phyloP scores from a whole-genome alignment of 2,113 vertebrate genomes.

The Ptychochromis oligacanthus region DNA sequence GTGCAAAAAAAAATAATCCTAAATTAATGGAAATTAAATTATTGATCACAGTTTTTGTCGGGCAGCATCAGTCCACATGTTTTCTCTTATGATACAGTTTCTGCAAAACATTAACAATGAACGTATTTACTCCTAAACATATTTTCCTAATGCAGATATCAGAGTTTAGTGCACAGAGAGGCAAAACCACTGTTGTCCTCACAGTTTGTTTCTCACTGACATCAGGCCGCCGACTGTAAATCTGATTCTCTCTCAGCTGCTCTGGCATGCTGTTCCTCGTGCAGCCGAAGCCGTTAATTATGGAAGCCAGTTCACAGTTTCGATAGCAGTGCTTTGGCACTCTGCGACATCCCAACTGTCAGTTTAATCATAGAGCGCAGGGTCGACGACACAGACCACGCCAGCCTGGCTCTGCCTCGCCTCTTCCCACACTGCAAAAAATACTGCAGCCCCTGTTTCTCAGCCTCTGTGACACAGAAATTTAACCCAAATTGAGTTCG shows the following conservation, averaged over 20 bases:
- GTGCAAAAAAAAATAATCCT: too few species aligned
- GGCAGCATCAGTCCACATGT: too few species aligned
- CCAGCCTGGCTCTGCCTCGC: not conserved
- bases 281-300: slow-evolving; percentile 55
- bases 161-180: not conserved
- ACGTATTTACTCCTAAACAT: not conserved
- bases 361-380: slow-evolving; percentile 55
- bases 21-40: too few species aligned
- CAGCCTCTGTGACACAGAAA: not conserved
- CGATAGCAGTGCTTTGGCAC: slow-evolving; percentile 59
- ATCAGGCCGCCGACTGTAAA: slow-evolving; percentile 19
- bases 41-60: too few species aligned
- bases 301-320: slow-evolving; percentile 51
- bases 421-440: not conserved
- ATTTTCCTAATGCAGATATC: not conserved
- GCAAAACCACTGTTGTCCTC: not conserved
- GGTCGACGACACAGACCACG: not conserved
- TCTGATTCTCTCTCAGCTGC: slow-evolving; percentile 55
- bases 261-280: slow-evolving; percentile 27
- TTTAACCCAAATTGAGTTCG: not conserved
- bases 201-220: not conserved
- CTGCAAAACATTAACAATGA: too few species aligned
- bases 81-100: too few species aligned
- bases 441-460: not conserved
- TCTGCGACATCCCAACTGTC: slow-evolving; percentile 56